These are phyloP conservation scores for Microtus ochrogaster DNA, from an alignment of 2,113 vertebrate genomes.

Conservation along the genomic window DNA sequence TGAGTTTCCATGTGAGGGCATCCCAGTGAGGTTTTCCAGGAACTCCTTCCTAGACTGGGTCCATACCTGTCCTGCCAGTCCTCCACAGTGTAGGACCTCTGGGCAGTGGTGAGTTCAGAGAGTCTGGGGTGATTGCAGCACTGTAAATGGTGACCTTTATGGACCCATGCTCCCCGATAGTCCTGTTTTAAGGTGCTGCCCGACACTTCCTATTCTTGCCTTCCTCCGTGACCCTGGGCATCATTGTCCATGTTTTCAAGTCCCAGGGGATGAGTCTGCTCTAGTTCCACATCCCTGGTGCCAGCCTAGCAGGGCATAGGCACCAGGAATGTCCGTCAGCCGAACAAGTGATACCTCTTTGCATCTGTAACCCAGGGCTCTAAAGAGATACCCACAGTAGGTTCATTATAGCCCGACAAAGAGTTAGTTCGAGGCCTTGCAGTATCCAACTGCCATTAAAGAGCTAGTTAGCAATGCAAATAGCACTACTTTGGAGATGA, in stretches of 20 bases:
- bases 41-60: not conserved
- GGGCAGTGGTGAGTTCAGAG: not conserved
- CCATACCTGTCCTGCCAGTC: not conserved
- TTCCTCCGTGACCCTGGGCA: not conserved
- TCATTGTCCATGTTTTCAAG: too few species aligned
- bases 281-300: not conserved
- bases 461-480: not conserved
- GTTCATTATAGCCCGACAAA: not conserved
- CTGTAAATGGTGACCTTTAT: not conserved
- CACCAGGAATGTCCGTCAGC: not conserved
- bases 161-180: accelerated
- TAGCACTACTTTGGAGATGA: not conserved
- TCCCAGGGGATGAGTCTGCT: not conserved
- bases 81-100: not conserved
- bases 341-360: not conserved
- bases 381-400: not conserved
- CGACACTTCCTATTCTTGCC: not conserved
- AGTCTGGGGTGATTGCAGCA: not conserved
- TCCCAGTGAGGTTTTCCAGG: not conserved
- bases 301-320: not conserved
- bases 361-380: not conserved
- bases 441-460: not conserved
- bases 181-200: not conserved
- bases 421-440: not conserved
- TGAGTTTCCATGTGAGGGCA: not conserved